A percentile compares a stretch with the other conserved stretches of the same genome.
phyloP scores from a whole-genome alignment of 2,797 vertebrate species.

The Zonotrichia albicollis region DNA sequence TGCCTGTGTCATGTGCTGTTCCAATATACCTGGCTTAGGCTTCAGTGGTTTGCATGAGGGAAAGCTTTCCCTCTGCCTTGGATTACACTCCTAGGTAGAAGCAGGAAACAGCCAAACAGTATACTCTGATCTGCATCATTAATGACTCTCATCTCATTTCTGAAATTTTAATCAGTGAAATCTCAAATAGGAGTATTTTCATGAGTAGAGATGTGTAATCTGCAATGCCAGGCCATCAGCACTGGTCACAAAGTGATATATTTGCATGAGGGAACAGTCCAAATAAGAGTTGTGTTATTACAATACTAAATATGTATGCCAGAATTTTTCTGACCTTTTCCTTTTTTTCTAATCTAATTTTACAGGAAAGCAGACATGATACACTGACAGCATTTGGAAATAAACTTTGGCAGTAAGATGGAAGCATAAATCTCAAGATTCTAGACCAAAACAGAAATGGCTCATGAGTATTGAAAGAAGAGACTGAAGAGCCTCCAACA shows the following conservation, averaged over 20 bases:
- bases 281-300: background rate
- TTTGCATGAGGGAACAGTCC: background rate
- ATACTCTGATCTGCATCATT: background rate
- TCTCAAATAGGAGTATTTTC: background rate
- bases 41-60: background rate
- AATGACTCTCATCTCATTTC: background rate
- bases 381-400: conserved; percentile 31
- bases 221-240: background rate
- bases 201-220: background rate
- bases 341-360: background rate
- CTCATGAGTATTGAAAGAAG: conserved; percentile 52
- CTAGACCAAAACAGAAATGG: conserved; percentile 10
- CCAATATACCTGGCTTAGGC: background rate
- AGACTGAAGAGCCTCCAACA: conserved; percentile 26
- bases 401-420: conserved; percentile 5
- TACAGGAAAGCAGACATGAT: conserved; percentile 51
- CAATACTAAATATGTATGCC: background rate
- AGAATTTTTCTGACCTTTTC: background rate
- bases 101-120: background rate
- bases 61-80: background rate
- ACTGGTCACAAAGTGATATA: background rate
- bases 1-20: background rate
- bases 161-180: background rate
- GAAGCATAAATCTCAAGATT: conserved; percentile 40
- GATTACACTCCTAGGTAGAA: background rate